Base-by-base conservation (phyloP, 1,140 invertebrate species). In the Telenomus remus region DNA sequence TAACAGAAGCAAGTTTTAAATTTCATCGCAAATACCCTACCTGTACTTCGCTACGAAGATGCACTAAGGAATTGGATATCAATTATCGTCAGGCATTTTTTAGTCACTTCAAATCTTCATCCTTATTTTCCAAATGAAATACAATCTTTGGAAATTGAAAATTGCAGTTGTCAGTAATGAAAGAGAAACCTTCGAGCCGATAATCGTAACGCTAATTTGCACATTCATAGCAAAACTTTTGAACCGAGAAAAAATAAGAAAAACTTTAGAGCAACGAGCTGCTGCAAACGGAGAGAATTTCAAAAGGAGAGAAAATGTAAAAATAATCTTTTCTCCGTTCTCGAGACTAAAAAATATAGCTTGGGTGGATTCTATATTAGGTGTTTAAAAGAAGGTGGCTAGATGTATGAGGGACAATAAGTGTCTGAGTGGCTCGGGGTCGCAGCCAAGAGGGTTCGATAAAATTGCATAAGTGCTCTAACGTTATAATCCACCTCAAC, bases 361-460 rank as follows among this genome's bases (percentile, higher is more conserved):
- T 79, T 82, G 81, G 76, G 76, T 72, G 72, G 77, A 73, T 76
- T 81, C 37, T 55, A 68, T 51, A 27, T 27, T 3, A 27, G 19
- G 70, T 68, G 51, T 77, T 79, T 65, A 16, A 42, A 57, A 59
- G 54, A 59, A 63, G 57, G 76, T 64, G 64, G 50, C 56, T 61
- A 68, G 77, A 78, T 65, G 82, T 59, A 68, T 66, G 63, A 27
- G 44, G 63, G 51, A 48, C 60, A 56, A 66, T 73, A 69, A 79
- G 75, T 80, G 66, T 72, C 77, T 79, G 77, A 82, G 80, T 81
- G 79, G 64, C 76, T 82, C 80, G 80, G 6, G 82, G 79, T 79
- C 55, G 54, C 78, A 54, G 76, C 78, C 72, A 82, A 84, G 78
- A 79, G 82, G 79, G 61, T 78, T 79, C 78, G 80, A 84, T 83